phyloP scores from a whole-genome alignment of 2,113 vertebrate genomes.

The Pao palembangensis region DNA sequence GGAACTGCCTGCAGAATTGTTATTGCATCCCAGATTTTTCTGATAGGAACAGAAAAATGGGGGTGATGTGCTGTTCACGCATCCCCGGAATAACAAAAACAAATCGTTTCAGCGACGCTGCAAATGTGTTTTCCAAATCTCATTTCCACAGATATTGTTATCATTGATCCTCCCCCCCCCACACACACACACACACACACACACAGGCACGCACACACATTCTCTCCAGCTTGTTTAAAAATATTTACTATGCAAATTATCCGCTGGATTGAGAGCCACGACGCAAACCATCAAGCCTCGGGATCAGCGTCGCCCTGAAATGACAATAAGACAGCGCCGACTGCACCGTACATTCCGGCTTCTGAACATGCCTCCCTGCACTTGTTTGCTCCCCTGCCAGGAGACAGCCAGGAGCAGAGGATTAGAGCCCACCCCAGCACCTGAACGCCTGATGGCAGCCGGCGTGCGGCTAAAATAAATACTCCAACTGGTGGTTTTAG shows the following conservation, averaged over 20 bases:
- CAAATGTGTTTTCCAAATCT: constrained; percentile 2
- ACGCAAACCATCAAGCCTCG: constrained; percentile 19
- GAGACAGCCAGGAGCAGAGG: constrained; percentile 49
- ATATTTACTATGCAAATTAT: constrained; percentile 11
- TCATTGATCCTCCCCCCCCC: background rate
- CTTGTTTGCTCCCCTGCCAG: constrained; percentile 45
- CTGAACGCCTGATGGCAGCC: constrained; percentile 48
- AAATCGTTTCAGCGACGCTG: background rate
- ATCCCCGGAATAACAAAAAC: background rate
- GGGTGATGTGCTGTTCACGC: no score
- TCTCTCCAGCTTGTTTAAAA: constrained; percentile 28
- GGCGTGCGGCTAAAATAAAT: constrained; percentile 47
- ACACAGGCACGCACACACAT: background rate
- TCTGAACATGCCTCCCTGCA: constrained; percentile 31
- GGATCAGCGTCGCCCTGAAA: constrained; percentile 38
- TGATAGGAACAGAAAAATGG: no score
- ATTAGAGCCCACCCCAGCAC: constrained; percentile 63
- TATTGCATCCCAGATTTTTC: no score
- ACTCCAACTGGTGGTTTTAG: constrained; percentile 56
- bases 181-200: background rate
- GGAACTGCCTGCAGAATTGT: no score
- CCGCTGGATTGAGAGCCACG: constrained; percentile 27
- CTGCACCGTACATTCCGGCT: constrained; percentile 48
- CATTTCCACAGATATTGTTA: background rate
- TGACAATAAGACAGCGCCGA: constrained; percentile 32